These are phyloP conservation scores for Coptodon rendalli DNA, from an alignment of 2,113 vertebrate genomes.

Conservation along the genomic window DNA sequence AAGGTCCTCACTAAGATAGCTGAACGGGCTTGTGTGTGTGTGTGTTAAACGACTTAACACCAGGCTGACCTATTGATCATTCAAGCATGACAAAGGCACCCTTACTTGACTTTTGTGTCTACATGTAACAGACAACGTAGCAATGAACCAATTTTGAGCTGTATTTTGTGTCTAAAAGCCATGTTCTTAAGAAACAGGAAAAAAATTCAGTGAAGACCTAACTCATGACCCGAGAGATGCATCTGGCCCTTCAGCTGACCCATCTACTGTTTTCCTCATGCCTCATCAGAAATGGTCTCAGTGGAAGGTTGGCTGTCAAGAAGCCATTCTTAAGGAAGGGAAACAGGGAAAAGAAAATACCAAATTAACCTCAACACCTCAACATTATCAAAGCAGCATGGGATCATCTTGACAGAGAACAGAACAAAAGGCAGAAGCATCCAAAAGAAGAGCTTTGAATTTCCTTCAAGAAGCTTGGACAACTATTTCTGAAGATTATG, in stretches of 20 bases:
- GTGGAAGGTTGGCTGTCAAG: neutral
- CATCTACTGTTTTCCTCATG: neutral
- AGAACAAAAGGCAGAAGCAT: neutral
- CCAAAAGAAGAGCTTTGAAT: neutral
- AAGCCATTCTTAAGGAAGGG: neutral
- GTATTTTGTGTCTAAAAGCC: neutral
- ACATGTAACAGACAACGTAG: neutral
- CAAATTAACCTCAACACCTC: neutral
- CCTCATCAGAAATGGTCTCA: neutral
- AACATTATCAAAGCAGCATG: neutral
- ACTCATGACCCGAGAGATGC: neutral
- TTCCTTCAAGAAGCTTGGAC: neutral
- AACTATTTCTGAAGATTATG: neutral
- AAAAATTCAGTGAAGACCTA: neutral
- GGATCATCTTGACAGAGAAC: neutral
- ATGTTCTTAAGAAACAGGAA: neutral
- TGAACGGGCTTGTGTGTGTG: neutral
- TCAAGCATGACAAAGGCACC: neutral
- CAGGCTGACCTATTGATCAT: neutral
- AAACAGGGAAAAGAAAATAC: neutral
- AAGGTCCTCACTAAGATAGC: no score
- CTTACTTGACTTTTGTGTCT: neutral
- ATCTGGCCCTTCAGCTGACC: neutral
- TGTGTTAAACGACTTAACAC: neutral
- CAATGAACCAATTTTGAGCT: neutral